Percentiles rank a stretch among this genome's conserved stretches.
Conservation (phyloP, 2,113 vertebrate species). For the Budorcas taxicolor region DNA sequence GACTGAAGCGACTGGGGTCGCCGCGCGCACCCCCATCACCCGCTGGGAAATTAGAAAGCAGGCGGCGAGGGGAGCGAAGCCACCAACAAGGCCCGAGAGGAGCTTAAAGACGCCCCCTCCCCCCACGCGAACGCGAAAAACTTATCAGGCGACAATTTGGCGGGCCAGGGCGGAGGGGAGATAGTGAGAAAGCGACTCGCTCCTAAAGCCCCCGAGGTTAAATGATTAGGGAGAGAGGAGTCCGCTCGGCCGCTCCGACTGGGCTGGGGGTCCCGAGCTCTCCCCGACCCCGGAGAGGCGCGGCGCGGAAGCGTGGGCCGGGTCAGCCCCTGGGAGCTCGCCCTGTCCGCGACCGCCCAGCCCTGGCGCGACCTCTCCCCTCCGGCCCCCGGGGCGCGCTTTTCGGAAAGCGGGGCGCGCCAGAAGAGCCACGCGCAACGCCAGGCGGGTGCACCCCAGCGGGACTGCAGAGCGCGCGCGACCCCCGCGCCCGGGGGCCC, state of each 20-base stretch:
- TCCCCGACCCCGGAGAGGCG: background rate
- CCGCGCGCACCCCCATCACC: background rate
- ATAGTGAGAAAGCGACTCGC: background rate
- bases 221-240: background rate
- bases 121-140: conserved; percentile 12
- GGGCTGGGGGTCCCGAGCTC: background rate
- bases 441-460: background rate
- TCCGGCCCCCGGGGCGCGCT: background rate
- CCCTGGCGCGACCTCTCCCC: conserved; percentile 22
- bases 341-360: background rate
- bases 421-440: background rate
- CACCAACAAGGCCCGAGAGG: background rate
- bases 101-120: background rate
- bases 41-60: background rate
- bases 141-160: conserved; percentile 68
- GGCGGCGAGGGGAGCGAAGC: background rate
- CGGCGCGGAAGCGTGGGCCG: background rate
- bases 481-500: conserved; percentile 38
- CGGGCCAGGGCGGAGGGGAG: conserved; percentile 20
- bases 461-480: background rate
- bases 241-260: background rate
- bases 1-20: fast-evolving
- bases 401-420: background rate
- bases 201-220: background rate
- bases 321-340: background rate